phyloP scores from a whole-genome alignment of 2,888 invertebrate species.

The Cephonodes hylas region DNA sequence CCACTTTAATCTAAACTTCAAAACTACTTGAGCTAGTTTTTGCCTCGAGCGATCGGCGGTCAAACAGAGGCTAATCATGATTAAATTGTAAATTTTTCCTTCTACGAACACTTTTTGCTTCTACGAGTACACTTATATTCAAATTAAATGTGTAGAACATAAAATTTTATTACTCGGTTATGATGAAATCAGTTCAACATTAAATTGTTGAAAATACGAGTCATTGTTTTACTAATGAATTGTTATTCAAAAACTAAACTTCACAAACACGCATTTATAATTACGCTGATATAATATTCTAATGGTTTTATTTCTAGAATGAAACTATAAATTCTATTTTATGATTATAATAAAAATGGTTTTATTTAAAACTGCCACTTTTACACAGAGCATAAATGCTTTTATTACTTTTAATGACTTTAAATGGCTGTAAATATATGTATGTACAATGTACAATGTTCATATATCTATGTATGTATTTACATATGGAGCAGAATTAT shows the following conservation, averaged over 20 bases:
- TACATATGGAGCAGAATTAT: too few relatives aligned
- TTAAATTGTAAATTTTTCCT: too few relatives aligned
- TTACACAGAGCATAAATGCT: neutral
- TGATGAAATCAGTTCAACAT: neutral
- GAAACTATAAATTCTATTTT: neutral
- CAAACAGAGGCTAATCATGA: too few relatives aligned
- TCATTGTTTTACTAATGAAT: neutral
- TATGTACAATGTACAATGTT: conserved; percentile 24
- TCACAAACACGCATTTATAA: neutral
- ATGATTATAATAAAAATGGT: neutral
- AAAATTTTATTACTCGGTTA: neutral
- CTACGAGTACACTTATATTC: too few relatives aligned
- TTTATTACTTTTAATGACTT: neutral
- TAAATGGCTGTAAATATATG: too few relatives aligned
- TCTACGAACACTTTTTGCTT: too few relatives aligned
- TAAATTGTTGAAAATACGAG: neutral
- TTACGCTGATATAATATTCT: neutral
- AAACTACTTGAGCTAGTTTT: too few relatives aligned
- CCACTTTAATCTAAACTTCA: too few relatives aligned
- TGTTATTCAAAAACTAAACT: neutral
- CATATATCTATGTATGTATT: too few relatives aligned
- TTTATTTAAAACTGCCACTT: too few relatives aligned
- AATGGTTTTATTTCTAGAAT: neutral
- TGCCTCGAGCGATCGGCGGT: too few relatives aligned
- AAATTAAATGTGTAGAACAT: too few relatives aligned